phyloP scores from a whole-genome alignment of 2,797 vertebrate species.

The Myotis myotis region DNA sequence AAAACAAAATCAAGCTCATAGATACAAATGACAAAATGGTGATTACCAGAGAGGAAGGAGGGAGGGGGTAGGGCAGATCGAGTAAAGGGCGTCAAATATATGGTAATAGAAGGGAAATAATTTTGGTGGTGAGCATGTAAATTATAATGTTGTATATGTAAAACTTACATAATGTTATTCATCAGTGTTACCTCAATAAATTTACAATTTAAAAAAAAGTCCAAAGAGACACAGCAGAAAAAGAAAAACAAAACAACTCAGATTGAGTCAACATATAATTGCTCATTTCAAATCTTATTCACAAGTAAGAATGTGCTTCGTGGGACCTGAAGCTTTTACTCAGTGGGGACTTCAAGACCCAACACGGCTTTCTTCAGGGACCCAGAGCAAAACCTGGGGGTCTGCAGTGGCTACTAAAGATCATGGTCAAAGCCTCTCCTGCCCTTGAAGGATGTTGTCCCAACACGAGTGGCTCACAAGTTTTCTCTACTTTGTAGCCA shows the following conservation, averaged over 20 bases:
- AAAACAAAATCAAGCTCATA: neutral
- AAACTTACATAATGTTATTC: neutral
- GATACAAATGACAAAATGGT: neutral
- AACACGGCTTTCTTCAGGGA: fast-evolving
- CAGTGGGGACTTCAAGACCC: neutral
- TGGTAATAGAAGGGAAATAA: neutral
- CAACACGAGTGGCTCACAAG: neutral
- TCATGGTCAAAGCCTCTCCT: neutral
- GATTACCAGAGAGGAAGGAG: neutral
- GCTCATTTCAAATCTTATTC: neutral
- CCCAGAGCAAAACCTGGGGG: neutral
- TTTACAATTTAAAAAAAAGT: neutral
- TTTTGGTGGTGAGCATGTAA: neutral
- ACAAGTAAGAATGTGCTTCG: neutral
- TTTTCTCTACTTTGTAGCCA: neutral
- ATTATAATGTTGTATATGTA: neutral
- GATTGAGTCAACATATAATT: neutral
- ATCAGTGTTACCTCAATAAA: neutral
- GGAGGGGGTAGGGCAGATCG: too few species aligned
- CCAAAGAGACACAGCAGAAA: neutral
- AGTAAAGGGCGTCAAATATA: too few species aligned
- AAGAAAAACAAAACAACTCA: neutral
- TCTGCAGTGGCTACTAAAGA: neutral
- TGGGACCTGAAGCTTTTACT: neutral
- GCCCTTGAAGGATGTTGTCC: neutral